Percentiles rank a stretch among this genome's conserved stretches.
Conservation (phyloP, 2,888 invertebrate genomes). For the Meta bourneti region DNA sequence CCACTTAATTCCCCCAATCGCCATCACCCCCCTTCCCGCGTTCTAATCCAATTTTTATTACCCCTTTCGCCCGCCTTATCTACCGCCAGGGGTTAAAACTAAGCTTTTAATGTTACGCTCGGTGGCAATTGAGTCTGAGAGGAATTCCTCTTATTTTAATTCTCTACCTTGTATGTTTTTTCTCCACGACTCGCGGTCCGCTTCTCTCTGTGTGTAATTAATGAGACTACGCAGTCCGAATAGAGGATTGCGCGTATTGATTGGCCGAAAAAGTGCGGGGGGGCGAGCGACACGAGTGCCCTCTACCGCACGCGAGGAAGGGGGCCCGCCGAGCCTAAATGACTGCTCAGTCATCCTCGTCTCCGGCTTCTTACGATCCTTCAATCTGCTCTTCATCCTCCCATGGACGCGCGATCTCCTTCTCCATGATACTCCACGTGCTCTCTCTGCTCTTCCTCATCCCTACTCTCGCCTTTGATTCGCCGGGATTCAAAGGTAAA, state of each 20-base stretch:
- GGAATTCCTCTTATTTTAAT: slow-evolving; percentile 63
- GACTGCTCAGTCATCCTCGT: slow-evolving; percentile 74
- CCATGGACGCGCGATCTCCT: slow-evolving; percentile 31
- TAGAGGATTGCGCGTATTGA: slow-evolving; percentile 66
- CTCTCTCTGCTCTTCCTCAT: slow-evolving; percentile 18
- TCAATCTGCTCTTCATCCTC: slow-evolving; percentile 64
- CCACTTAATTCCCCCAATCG: slow-evolving; percentile 16
- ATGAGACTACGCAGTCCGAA: slow-evolving; percentile 66
- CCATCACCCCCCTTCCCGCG: slow-evolving; percentile 27
- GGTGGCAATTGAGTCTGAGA: slow-evolving; percentile 45
- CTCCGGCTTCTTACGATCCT: slow-evolving; percentile 62
- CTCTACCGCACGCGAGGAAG: slow-evolving; percentile 55
- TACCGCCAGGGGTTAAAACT: slow-evolving; percentile 64
- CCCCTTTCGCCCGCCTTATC: slow-evolving; percentile 29
- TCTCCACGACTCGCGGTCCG: neutral
- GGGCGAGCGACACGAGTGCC: slow-evolving; percentile 55
- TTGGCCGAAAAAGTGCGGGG: slow-evolving; percentile 49
- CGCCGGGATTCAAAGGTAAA: slow-evolving; percentile 74
- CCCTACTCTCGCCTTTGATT: slow-evolving; percentile 68
- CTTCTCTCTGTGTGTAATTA: slow-evolving; percentile 67
- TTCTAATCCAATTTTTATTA: slow-evolving; percentile 73
- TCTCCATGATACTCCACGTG: slow-evolving; percentile 74
- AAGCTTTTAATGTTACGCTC: slow-evolving; percentile 73
- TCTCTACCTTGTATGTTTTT: slow-evolving; percentile 23
- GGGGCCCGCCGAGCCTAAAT: slow-evolving; percentile 50